Evolutionary conservation across 2,113 vertebrate genomes (phyloP).

Genomic region (Saimiri boliviensis): DNA sequence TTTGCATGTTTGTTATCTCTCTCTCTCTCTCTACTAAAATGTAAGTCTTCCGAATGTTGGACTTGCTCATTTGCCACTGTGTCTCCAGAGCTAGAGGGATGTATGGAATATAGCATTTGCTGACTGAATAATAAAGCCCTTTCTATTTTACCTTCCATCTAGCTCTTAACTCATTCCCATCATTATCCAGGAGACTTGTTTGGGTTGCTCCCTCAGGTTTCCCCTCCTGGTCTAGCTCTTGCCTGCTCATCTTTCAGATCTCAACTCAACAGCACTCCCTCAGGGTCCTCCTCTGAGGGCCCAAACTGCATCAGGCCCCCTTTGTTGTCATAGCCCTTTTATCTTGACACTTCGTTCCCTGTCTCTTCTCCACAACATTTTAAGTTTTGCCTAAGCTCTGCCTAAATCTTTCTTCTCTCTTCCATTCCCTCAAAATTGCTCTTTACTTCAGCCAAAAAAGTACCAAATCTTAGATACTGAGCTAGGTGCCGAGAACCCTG

Average conservation of each 20-base stretch:
- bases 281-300: neutral
- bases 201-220: neutral
- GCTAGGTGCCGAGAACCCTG: neutral
- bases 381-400: neutral
- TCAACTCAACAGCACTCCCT: neutral
- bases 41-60: neutral
- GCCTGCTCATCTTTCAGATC: neutral
- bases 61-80: neutral
- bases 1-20: neutral
- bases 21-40: neutral
- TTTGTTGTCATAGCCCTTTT: neutral
- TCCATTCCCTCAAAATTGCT: conserved; percentile 19
- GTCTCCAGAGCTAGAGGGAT: neutral
- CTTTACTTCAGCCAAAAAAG: neutral
- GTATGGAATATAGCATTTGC: neutral
- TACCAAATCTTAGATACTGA: neutral
- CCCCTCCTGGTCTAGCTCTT: neutral
- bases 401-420: conserved; percentile 2
- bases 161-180: conserved; percentile 21
- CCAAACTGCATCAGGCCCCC: neutral
- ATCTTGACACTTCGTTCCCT: neutral
- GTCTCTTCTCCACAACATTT: neutral
- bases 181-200: neutral
- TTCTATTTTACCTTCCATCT: neutral
- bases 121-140: conserved; percentile 24